phyloP scores from a whole-genome alignment of 1,140 invertebrate species.

The Brachionus angularis region DNA sequence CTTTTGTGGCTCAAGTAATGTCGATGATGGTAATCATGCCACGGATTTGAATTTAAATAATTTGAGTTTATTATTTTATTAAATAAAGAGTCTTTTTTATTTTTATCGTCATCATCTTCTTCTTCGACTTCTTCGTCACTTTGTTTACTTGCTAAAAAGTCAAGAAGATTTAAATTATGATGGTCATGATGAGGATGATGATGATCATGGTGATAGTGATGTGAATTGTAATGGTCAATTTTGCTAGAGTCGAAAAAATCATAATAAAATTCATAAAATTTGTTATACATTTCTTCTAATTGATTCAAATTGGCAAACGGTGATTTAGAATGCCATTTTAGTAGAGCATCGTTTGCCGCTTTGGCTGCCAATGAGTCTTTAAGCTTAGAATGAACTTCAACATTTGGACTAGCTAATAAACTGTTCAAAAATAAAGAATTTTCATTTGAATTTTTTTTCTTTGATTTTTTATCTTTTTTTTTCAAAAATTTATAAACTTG shows the following conservation, averaged over 20 bases:
- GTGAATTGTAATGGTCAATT: too few relatives aligned
- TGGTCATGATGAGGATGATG: slow-evolving; percentile 38
- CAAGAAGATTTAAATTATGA: slow-evolving; percentile 23
- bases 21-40: neutral
- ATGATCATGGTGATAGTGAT: neutral
- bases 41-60: neutral
- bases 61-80: slow-evolving; percentile 28
- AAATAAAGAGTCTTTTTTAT: neutral
- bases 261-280: slow-evolving; percentile 41
- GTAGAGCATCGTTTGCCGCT: slow-evolving; percentile 35
- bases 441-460: neutral
- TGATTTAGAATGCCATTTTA: slow-evolving; percentile 38
- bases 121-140: neutral
- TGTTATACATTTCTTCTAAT: slow-evolving; percentile 38
- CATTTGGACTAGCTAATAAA: neutral
- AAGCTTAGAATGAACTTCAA: slow-evolving; percentile 15
- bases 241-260: slow-evolving; percentile 25
- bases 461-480: slow-evolving; percentile 16
- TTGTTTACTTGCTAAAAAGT: slow-evolving; percentile 32
- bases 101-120: neutral
- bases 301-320: slow-evolving; percentile 6
- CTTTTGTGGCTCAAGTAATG: neutral
- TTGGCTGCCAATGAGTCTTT: slow-evolving; percentile 20
- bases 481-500: slow-evolving; percentile 33
- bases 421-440: neutral